phyloP scores from a whole-genome alignment of 2,888 invertebrate species.

The Euplexia lucipara region DNA sequence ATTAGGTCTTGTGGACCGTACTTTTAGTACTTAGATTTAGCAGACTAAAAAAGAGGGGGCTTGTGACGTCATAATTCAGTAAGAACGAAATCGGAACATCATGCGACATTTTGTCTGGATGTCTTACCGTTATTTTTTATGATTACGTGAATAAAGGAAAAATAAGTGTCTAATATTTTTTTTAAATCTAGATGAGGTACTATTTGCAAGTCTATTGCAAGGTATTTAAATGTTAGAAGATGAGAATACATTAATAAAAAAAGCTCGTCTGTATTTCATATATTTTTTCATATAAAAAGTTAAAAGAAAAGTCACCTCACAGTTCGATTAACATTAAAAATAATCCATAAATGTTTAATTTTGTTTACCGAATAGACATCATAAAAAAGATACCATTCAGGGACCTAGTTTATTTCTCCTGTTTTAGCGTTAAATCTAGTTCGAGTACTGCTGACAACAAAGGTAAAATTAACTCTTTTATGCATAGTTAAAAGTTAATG shows the following conservation, averaged over 20 bases:
- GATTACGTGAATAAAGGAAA: no score
- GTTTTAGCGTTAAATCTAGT: background rate
- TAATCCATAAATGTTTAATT: no score
- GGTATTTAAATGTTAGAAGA: constrained; percentile 63
- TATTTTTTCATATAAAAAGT: background rate
- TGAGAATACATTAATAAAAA: constrained; percentile 50
- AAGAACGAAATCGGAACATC: no score
- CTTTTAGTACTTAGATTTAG: no score
- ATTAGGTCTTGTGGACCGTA: no score
- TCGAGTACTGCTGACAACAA: constrained; percentile 18
- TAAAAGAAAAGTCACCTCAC: background rate
- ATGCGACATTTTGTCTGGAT: no score
- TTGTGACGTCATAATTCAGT: no score
- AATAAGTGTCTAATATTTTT: no score
- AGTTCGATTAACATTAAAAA: no score
- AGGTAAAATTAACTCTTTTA: constrained; percentile 42
- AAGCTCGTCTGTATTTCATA: constrained; percentile 6
- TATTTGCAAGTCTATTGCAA: constrained; percentile 36
- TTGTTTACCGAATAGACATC: background rate
- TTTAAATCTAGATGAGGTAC: no score
- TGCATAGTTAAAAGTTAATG: constrained; percentile 37
- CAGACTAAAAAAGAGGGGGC: no score
- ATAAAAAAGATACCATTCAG: background rate
- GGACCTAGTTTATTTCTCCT: background rate
- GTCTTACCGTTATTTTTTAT: no score